Percentiles rank a stretch among this genome's conserved stretches.
These are phyloP conservation scores for Otolemur crassicaudatus DNA, from an alignment of 2,797 vertebrate species.

Conservation along the genomic window DNA sequence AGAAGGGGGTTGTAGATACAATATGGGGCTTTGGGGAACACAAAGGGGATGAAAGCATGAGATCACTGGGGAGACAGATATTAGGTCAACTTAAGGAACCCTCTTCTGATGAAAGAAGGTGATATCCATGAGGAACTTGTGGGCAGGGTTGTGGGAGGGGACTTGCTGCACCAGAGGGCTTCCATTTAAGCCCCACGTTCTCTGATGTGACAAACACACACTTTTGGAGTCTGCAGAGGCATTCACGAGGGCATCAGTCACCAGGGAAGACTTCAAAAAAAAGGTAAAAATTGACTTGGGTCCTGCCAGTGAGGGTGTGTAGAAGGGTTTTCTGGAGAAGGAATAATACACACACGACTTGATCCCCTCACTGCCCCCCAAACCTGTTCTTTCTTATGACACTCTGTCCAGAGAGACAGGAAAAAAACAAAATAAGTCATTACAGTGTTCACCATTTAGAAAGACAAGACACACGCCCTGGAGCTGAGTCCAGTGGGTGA, in stretches of 20 bases:
- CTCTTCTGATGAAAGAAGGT: background rate
- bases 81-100: background rate
- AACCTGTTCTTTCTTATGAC: background rate
- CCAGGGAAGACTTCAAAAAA: background rate
- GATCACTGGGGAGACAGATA: background rate
- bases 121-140: background rate
- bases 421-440: constrained; percentile 20
- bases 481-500: background rate
- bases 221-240: background rate
- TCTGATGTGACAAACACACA: background rate
- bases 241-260: background rate
- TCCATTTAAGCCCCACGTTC: background rate
- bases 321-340: background rate
- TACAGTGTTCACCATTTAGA: background rate
- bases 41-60: background rate
- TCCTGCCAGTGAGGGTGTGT: background rate
- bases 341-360: background rate
- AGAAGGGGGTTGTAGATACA: background rate
- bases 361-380: too few species aligned
- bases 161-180: background rate
- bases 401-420: background rate
- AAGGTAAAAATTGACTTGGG: background rate
- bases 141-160: background rate
- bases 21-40: background rate
- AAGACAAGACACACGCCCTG: background rate